Percentiles rank a stretch among this genome's conserved stretches.
These are phyloP conservation scores for Aurelia sp. DNA, from an alignment of 30 jellyfish, hydroid and myxozoan species.

Conservation along the genomic window DNA sequence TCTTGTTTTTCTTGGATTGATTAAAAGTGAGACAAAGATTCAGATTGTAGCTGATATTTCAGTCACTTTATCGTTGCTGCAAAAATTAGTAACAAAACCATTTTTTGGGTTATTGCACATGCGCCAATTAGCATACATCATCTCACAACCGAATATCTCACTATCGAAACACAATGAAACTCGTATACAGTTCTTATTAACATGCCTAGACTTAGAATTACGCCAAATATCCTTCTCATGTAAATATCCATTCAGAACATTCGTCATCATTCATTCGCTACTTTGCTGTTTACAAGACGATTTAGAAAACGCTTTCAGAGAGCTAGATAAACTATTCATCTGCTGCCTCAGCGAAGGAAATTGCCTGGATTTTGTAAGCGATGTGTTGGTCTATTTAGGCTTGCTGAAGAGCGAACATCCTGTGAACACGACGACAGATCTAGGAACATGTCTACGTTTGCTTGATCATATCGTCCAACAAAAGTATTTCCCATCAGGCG, in stretches of 20 bases:
- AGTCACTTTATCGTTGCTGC: constrained; percentile 4
- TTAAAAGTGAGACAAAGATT: constrained; percentile 33
- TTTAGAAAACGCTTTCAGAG: constrained; percentile 14
- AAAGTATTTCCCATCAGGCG: constrained; percentile 27
- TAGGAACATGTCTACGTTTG: constrained; percentile 20
- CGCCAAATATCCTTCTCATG: constrained; percentile 36
- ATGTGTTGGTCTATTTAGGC: constrained; percentile 49
- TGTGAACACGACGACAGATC: constrained; percentile 28
- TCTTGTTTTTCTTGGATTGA: constrained; percentile 29
- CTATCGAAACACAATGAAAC: not conserved
- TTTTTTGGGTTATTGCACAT: constrained; percentile 2
- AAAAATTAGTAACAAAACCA: constrained; percentile 1
- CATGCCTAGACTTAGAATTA: constrained; percentile 38
- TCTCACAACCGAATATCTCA: constrained; percentile 25
- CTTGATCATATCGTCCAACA: constrained; percentile 32
- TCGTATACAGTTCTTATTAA: constrained; percentile 22
- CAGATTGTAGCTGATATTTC: not conserved
- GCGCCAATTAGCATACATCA: constrained; percentile 46
- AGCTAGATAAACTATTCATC: constrained; percentile 28
- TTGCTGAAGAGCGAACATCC: constrained; percentile 59
- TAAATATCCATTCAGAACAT: constrained; percentile 53
- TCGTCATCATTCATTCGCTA: constrained; percentile 25
- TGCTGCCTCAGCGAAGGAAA: constrained; percentile 25
- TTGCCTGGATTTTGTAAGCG: constrained; percentile 53
- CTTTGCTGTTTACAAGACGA: constrained; percentile 28